Evolutionary conservation across 2,113 vertebrate genomes (phyloP).

Genomic region (Istiophorus platypterus): DNA sequence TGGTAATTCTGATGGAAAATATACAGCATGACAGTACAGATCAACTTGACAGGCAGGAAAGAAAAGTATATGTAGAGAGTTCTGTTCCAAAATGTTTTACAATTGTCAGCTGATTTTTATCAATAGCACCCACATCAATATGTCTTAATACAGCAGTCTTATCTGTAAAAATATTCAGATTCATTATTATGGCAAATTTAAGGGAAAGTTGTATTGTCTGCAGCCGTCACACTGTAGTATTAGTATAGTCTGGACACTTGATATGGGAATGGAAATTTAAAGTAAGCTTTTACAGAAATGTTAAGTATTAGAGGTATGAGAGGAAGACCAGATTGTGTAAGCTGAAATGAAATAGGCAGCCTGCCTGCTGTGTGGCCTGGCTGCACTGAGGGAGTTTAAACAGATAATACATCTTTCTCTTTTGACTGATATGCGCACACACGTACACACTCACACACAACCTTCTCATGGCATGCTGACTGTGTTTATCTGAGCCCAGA

Average conservation of each 20-base stretch:
- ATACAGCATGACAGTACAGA: constrained; percentile 36
- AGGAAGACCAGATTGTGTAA: constrained; percentile 63
- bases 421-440: constrained; percentile 66
- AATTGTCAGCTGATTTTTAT: constrained; percentile 25
- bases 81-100: constrained; percentile 12
- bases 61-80: constrained; percentile 6
- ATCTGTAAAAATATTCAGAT: not conserved
- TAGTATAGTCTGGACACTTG: constrained; percentile 19
- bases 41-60: constrained; percentile 37
- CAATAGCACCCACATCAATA: constrained; percentile 4
- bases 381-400: constrained; percentile 76
- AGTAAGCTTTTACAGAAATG: constrained; percentile 54
- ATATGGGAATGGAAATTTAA: constrained; percentile 54
- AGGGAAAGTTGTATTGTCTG: constrained; percentile 12
- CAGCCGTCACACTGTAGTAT: constrained; percentile 14
- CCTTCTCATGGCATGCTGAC: constrained; percentile 68
- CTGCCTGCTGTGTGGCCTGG: constrained; percentile 78
- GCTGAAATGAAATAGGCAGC: constrained; percentile 58
- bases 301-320: constrained; percentile 71
- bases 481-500: constrained; percentile 77
- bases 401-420: constrained; percentile 78
- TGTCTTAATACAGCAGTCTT: not conserved
- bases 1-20: constrained; percentile 55
- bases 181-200: constrained; percentile 16
- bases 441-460: constrained; percentile 50